phyloP scores from a whole-genome alignment of 1,140 invertebrate species.

The Zaprionus capensis region DNA sequence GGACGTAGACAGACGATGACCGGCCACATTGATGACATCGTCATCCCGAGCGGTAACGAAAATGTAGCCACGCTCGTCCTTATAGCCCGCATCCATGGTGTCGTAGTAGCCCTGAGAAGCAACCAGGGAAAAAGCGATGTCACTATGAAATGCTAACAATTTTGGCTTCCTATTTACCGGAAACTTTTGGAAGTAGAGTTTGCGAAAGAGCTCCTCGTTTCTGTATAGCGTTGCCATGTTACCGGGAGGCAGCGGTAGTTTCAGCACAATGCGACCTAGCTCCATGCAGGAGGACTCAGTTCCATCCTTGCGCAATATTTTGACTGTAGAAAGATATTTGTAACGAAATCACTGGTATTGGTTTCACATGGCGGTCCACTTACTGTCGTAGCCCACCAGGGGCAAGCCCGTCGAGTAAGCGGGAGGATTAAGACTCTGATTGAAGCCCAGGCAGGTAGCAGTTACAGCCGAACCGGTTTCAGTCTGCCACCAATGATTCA shows the following conservation, averaged over 20 bases:
- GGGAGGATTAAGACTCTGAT: conserved; percentile 86
- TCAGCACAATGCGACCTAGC: conserved; percentile 93
- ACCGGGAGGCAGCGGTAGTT: conserved; percentile 95
- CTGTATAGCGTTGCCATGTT: conserved; percentile 92
- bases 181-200: conserved; percentile 92
- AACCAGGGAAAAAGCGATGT: neutral
- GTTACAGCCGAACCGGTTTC: conserved; percentile 96
- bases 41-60: conserved; percentile 95
- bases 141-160: neutral
- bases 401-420: conserved; percentile 90
- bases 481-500: conserved; percentile 98
- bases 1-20: conserved; percentile 94
- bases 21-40: conserved; percentile 98
- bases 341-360: neutral
- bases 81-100: conserved; percentile 96
- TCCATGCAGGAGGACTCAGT: conserved; percentile 88
- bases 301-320: conserved; percentile 89
- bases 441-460: conserved; percentile 91
- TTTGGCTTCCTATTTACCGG: conserved; percentile 86
- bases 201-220: conserved; percentile 91
- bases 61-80: conserved; percentile 93
- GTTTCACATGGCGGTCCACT: conserved; percentile 58
- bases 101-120: conserved; percentile 95
- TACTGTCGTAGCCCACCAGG: conserved; percentile 93
- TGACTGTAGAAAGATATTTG: conserved; percentile 86